Base-by-base conservation (phyloP, 2,888 invertebrate genomes). In the Caenorhabditis sp. region DNA sequence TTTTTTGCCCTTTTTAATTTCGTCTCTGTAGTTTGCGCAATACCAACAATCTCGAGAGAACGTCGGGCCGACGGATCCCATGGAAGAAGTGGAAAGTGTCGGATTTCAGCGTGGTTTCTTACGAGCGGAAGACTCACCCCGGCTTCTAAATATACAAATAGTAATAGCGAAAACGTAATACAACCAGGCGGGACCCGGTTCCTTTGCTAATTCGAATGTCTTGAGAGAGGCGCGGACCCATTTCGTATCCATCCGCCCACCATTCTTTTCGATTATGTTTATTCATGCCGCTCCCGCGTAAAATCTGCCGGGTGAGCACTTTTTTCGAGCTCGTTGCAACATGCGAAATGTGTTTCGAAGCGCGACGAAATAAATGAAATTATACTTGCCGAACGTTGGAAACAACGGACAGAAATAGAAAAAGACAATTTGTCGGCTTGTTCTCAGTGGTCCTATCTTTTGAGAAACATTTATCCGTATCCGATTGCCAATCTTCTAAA, bases 311-410 rank as follows among this genome's bases (percentile, higher is more conserved):
- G 32, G n/a, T 37, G 68, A 68, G 58, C 50, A 68, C 56, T 68
- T 68, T 68, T 68, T 68, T 50, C 24, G n/a, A n/a, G 22, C 65
- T 46, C 50, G 30, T 48, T 30, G 66, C 48, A 66, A 50, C 66
- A 66, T 66, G 66, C 65, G 48, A 66, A 66, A 56, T 66, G 66
- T 58, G 66, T 66, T 66, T 41, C 58, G 50, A 59, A 52, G 48
- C 58, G 37, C 24, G 17, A 24, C 48, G 27, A 41, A 66, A 58
- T 52, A 68, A 68, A 68, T 52, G 58, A 58, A 68, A 68, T 68
- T 59, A 66, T 50, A n/a, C n/a, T n/a, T n/a, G n/a, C n/a, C n/a
- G n/a, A n/a, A n/a, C n/a, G n/a, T n/a, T n/a, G 30, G 45, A 62
- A 50, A 32, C 50, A 37, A 30, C 8, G 24, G 41, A n/a, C n/a